phyloP scores from a whole-genome alignment of 1,140 invertebrate species.

The Scaptodrosophila lebanonensis region DNA sequence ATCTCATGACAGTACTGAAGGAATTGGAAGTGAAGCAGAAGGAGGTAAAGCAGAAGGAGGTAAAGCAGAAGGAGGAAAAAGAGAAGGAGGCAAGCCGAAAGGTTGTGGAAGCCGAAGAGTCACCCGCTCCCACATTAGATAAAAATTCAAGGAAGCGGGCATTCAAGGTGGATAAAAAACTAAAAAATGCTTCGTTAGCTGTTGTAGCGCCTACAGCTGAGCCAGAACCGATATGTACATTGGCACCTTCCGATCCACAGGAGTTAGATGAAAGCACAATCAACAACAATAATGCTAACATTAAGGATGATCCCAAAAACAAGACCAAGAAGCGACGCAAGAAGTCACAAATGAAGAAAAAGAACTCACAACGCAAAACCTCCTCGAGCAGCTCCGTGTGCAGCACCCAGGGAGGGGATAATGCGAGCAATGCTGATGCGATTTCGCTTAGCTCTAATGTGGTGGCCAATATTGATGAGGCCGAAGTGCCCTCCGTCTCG shows the following conservation, averaged over 20 bases:
- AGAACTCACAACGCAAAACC: slow-evolving; percentile 84
- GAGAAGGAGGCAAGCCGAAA: slow-evolving; percentile 5
- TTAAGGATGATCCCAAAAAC: slow-evolving; percentile 76
- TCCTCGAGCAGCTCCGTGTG: slow-evolving; percentile 78
- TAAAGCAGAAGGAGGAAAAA: slow-evolving; percentile 14
- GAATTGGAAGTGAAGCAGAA: slow-evolving; percentile 7
- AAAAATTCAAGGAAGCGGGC: too few species aligned
- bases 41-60: slow-evolving; percentile 17
- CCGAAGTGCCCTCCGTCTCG: slow-evolving; percentile 22
- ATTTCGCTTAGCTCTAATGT: slow-evolving; percentile 44
- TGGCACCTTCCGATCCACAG: slow-evolving; percentile 58
- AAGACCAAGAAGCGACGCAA: slow-evolving; percentile 87
- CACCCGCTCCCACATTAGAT: neutral
- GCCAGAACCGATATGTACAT: slow-evolving; percentile 2
- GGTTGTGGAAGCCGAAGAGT: neutral
- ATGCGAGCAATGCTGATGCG: slow-evolving; percentile 31
- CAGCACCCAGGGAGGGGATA: slow-evolving; percentile 51
- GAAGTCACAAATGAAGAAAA: slow-evolving; percentile 87
- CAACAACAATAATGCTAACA: slow-evolving; percentile 36
- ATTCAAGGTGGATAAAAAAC: too few species aligned
- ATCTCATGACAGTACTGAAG: too few species aligned
- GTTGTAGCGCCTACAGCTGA: neutral
- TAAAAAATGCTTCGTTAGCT: too few species aligned
- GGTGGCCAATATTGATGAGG: slow-evolving; percentile 60
- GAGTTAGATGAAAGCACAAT: slow-evolving; percentile 73